Conservation (phyloP, 2,888 invertebrate species). For the Drosophila neoperkinsi region DNA sequence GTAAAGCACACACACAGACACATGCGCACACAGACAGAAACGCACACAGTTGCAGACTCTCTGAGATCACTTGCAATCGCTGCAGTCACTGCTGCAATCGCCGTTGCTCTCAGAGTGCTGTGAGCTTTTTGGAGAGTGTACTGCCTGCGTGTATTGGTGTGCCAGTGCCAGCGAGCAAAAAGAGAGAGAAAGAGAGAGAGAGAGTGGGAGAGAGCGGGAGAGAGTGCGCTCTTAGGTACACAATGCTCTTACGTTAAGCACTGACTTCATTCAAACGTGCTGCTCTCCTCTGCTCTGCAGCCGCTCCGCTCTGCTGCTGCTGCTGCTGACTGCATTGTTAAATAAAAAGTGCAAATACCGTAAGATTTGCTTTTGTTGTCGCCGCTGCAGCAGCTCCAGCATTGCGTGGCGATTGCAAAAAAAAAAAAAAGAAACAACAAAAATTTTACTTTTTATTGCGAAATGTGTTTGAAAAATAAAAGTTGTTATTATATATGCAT, state of each 20-base stretch:
- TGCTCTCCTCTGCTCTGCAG: conserved; percentile 7
- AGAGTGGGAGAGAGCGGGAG: background rate
- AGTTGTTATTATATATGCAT: conserved; percentile 55
- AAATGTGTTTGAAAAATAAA: conserved; percentile 70
- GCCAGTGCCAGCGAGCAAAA: conserved; percentile 4
- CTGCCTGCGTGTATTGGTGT: conserved; percentile 26
- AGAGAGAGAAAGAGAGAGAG: background rate
- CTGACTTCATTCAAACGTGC: conserved; percentile 53
- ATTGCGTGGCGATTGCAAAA: conserved; percentile 36
- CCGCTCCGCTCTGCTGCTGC: conserved; percentile 17
- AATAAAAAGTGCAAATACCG: conserved; percentile 77
- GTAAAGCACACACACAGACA: conserved; percentile 60
- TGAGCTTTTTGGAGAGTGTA: conserved; percentile 40
- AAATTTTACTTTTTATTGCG: conserved; percentile 73
- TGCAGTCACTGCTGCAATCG: conserved; percentile 36
- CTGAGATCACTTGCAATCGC: conserved; percentile 70
- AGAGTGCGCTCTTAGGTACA: conserved; percentile 18
- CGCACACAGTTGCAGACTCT: conserved; percentile 9
- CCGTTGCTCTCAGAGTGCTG: conserved; percentile 9
- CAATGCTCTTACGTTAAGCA: conserved; percentile 37
- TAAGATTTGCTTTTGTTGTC: conserved; percentile 55
- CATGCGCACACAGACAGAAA: background rate
- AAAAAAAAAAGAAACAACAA: background rate
- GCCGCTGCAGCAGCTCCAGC: conserved; percentile 29
- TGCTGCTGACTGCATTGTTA: conserved; percentile 61